Conservation (phyloP, 37 sponge, comb jelly and placozoan species). For the Aplysina aerophoba region DNA sequence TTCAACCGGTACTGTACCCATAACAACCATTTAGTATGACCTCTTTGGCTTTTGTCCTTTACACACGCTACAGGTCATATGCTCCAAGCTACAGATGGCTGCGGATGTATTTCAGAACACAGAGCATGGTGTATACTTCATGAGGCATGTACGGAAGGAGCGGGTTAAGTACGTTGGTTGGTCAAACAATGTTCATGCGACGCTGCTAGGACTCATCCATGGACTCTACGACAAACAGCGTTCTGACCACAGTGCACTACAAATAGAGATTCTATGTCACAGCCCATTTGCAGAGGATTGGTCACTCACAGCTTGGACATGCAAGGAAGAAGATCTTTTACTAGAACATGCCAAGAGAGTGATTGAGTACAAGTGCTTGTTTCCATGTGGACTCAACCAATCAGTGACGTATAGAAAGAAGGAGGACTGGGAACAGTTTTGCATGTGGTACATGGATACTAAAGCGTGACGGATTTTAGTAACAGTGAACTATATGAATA, state of each 20-base stretch:
- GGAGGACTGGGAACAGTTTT: background rate
- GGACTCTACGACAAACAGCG: background rate
- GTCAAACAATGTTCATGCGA: background rate
- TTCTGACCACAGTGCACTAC: background rate
- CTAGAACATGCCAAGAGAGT: background rate
- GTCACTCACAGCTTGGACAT: background rate
- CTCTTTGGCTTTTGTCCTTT: too few relatives aligned
- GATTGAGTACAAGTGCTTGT: background rate
- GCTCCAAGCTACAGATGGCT: too few relatives aligned
- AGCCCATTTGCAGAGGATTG: background rate
- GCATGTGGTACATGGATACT: background rate
- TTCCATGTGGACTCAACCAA: background rate
- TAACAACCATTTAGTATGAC: too few relatives aligned
- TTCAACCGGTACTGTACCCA: too few relatives aligned
- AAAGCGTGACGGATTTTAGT: background rate
- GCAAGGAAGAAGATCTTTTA: background rate
- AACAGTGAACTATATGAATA: too few relatives aligned
- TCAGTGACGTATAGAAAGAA: background rate
- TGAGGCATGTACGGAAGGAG: too few relatives aligned
- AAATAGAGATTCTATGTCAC: background rate
- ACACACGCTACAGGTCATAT: background rate
- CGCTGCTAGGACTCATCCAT: slow-evolving; percentile 26
- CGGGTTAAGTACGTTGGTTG: too few relatives aligned
- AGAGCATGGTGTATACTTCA: too few relatives aligned
- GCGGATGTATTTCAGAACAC: too few relatives aligned